Conservation (phyloP, 30 jellyfish, hydroid and myxozoan species). For the Cassiopea xamachana region DNA sequence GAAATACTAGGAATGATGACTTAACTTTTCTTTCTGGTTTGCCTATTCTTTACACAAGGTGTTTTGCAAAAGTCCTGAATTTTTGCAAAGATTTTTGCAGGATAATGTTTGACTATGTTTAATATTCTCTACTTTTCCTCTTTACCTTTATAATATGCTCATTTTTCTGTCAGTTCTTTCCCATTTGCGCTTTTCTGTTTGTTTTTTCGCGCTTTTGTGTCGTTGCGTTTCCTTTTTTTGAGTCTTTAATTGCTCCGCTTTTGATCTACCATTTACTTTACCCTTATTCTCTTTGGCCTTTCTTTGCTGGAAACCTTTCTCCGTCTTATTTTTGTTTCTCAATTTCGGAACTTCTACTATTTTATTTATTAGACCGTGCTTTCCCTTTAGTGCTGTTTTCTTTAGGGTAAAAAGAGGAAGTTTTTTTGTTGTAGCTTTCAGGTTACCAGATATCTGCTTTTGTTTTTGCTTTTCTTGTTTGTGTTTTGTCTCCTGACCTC, state of each 20-base stretch:
- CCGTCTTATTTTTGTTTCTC: not conserved
- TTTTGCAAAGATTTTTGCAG: too few relatives aligned
- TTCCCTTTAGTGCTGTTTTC: not conserved
- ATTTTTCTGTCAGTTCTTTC: not conserved
- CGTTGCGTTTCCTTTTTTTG: not conserved
- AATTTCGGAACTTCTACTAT: not conserved
- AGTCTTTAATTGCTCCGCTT: not conserved
- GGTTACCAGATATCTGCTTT: not conserved
- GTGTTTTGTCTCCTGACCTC: not conserved
- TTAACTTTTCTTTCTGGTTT: too few relatives aligned
- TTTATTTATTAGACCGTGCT: not conserved
- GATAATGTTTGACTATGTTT: too few relatives aligned
- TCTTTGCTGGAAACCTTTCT: not conserved
- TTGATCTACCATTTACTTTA: not conserved
- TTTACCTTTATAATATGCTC: conserved; percentile 1
- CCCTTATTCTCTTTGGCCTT: not conserved
- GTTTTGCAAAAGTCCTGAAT: too few relatives aligned
- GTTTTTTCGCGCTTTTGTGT: not conserved
- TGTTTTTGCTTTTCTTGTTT: not conserved
- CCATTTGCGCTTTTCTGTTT: not conserved
- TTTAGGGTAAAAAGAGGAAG: not conserved
- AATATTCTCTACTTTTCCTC: not conserved
- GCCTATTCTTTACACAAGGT: too few relatives aligned
- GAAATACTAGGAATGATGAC: too few relatives aligned
- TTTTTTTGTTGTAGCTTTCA: not conserved